Percentiles rank a stretch among this genome's conserved stretches.
Evolutionary conservation across 1,140 invertebrate species (phyloP).

Genomic region (Euwallacea fornicatus): DNA sequence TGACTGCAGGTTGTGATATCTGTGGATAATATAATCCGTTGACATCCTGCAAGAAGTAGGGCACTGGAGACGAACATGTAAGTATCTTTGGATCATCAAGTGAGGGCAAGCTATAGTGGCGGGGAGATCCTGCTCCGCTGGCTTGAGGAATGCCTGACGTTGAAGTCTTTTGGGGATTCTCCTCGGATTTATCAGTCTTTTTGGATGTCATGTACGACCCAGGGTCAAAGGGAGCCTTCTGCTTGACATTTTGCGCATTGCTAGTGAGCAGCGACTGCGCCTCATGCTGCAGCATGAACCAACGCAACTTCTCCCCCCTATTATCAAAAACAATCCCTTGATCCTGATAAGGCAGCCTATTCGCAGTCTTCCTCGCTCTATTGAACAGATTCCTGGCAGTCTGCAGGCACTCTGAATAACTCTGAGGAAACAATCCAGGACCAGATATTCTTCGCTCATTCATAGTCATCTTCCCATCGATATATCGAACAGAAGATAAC

Average conservation of each 20-base stretch:
- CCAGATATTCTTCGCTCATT: constrained; percentile 70
- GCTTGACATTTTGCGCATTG: constrained; percentile 72
- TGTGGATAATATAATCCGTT: constrained; percentile 49
- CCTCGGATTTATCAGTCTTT: constrained; percentile 35
- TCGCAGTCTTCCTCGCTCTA: constrained; percentile 74
- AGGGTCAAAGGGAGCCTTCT: constrained; percentile 73
- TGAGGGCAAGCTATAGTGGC: constrained; percentile 65
- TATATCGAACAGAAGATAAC: constrained; percentile 67
- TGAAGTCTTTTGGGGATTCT: constrained; percentile 14
- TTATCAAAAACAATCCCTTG: constrained; percentile 69
- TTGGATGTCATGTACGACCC: constrained; percentile 41
- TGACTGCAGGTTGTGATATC: constrained; percentile 55
- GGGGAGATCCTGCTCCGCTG: constrained; percentile 51
- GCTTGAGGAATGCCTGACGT: constrained; percentile 7
- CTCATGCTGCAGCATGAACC: constrained; percentile 83
- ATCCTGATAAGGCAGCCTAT: constrained; percentile 71
- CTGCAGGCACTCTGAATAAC: constrained; percentile 73
- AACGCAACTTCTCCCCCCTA: constrained; percentile 66
- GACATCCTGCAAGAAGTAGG: constrained; percentile 50
- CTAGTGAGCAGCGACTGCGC: constrained; percentile 73
- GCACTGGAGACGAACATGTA: constrained; percentile 50
- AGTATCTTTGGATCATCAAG: constrained; percentile 59
- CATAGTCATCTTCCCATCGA: constrained; percentile 73
- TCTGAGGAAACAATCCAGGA: constrained; percentile 69
- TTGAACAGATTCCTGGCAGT: constrained; percentile 78